These are phyloP conservation scores for Passerina amoena DNA, from an alignment of 2,113 vertebrate species.

Conservation along the genomic window DNA sequence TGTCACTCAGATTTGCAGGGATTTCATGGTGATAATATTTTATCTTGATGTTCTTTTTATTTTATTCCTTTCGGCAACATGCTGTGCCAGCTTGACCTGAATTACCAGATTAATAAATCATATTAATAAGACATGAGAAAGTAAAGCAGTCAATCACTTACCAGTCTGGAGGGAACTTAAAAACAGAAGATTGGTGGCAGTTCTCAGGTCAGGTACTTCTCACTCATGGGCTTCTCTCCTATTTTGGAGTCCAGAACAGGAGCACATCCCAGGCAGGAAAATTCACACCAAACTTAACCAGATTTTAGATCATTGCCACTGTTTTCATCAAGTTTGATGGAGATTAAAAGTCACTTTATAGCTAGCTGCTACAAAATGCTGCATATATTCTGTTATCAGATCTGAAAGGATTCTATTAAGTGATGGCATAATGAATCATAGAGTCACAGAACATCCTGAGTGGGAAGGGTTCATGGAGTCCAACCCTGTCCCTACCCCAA, in stretches of 20 bases:
- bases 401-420: neutral
- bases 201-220: neutral
- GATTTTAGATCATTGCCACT: neutral
- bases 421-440: neutral
- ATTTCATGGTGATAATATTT: neutral
- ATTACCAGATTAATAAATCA: conserved; percentile 15
- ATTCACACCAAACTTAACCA: neutral
- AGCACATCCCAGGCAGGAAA: neutral
- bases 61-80: neutral
- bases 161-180: neutral
- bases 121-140: neutral
- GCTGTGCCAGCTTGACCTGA: neutral
- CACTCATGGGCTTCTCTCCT: neutral
- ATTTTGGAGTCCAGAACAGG: neutral
- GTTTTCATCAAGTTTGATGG: neutral
- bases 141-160: neutral
- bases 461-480: neutral
- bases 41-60: neutral
- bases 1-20: neutral
- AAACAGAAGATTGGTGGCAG: neutral
- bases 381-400: neutral
- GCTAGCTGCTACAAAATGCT: neutral
- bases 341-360: neutral
- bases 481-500: neutral
- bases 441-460: neutral